These are phyloP conservation scores for Bombyx mandarina DNA, from an alignment of 1,140 invertebrate genomes.

Conservation along the genomic window DNA sequence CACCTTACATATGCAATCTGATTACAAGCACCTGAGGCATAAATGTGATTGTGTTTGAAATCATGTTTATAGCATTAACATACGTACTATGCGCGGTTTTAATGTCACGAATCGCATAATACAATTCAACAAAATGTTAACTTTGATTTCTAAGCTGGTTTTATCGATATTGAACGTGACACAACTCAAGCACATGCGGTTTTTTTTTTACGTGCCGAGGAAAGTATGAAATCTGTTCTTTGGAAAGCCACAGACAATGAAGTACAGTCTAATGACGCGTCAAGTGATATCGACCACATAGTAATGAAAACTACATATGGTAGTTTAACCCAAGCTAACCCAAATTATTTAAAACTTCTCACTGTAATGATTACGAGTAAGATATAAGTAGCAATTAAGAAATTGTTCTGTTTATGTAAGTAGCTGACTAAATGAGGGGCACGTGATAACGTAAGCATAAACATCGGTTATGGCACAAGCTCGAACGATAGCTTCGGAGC, in stretches of 20 bases:
- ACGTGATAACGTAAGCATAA: slow-evolving; percentile 38
- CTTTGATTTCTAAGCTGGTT: not conserved
- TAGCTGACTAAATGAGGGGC: slow-evolving; percentile 28
- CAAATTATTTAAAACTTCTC: not conserved
- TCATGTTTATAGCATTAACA: slow-evolving; percentile 21
- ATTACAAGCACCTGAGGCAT: slow-evolving; percentile 42
- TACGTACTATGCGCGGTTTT: too few species aligned
- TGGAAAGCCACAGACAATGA: slow-evolving; percentile 18
- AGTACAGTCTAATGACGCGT: slow-evolving; percentile 16
- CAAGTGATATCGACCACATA: not conserved
- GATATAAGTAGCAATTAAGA: slow-evolving; percentile 19
- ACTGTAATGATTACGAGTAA: slow-evolving; percentile 17
- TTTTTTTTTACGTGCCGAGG: too few species aligned
- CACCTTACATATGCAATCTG: slow-evolving; percentile 19
- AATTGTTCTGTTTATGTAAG: slow-evolving; percentile 28
- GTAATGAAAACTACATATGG: not conserved
- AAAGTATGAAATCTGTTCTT: not conserved
- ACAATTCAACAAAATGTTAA: too few species aligned
- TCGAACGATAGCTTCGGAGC: slow-evolving; percentile 1
- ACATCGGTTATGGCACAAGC: slow-evolving; percentile 18
- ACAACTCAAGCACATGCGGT: not conserved
- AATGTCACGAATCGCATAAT: slow-evolving; percentile 20
- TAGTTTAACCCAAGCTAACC: not conserved
- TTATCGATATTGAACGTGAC: slow-evolving; percentile 5
- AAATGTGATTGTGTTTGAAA: slow-evolving; percentile 32